phyloP scores from a whole-genome alignment of 2,113 vertebrate species.

The Bubo bubo region DNA sequence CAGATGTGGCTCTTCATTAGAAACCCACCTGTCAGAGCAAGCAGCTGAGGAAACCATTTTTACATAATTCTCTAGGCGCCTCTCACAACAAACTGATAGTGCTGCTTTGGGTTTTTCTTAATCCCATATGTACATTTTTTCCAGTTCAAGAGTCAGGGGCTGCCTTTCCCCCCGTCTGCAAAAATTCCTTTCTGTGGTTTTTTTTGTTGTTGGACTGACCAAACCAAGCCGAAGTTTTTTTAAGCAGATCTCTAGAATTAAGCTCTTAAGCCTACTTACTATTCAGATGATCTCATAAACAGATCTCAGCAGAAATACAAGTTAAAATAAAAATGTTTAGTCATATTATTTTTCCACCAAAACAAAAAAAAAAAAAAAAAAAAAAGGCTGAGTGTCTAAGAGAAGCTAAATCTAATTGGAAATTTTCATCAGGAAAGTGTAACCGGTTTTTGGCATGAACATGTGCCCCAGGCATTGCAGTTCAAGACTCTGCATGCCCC shows the following conservation, averaged over 20 bases:
- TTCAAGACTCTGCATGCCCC: background rate
- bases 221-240: background rate
- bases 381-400: rapidly evolving
- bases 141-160: background rate
- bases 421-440: background rate
- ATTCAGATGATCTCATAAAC: background rate
- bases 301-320: background rate
- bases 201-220: background rate
- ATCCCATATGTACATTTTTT: constrained; percentile 1
- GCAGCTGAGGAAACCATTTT: constrained; percentile 63
- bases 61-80: constrained; percentile 52
- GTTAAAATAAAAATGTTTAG: background rate
- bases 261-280: background rate
- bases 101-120: constrained; percentile 22
- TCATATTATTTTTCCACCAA: background rate
- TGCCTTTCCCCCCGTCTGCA: background rate
- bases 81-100: background rate
- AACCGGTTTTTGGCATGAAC: background rate
- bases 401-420: background rate
- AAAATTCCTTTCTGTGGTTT: background rate
- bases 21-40: constrained; percentile 48
- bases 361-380: background rate
- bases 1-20: constrained; percentile 32
- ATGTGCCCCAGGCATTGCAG: background rate
- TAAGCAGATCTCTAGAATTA: background rate